Evolutionary conservation across 2,797 vertebrate species (phyloP).

Genomic region (Danio kyathit): DNA sequence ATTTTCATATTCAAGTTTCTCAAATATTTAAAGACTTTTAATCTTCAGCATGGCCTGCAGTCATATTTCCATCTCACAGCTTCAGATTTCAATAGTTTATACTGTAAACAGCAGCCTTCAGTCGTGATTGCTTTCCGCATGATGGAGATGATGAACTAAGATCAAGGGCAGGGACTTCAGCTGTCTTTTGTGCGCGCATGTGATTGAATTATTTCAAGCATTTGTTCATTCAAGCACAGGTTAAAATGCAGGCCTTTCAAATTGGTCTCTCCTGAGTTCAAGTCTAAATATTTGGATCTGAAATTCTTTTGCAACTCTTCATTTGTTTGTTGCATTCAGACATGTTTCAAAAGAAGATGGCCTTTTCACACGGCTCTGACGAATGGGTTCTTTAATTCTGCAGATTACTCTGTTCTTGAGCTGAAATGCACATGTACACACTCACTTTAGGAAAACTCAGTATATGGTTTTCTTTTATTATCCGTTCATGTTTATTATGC

Average conservation of each 20-base stretch:
- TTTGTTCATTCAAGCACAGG: constrained; percentile 2
- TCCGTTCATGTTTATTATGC: background rate
- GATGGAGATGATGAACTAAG: constrained; percentile 7
- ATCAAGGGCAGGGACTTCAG: constrained; percentile 30
- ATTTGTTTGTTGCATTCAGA: background rate
- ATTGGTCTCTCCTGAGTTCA: background rate
- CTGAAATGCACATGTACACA: background rate
- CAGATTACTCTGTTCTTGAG: background rate
- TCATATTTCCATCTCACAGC: background rate
- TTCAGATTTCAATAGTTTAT: constrained; percentile 24
- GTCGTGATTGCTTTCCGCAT: background rate
- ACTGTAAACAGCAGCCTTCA: constrained; percentile 13
- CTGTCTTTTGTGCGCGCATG: background rate
- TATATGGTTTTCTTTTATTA: constrained; percentile 2
- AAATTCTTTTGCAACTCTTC: background rate
- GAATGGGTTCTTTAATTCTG: constrained; percentile 10
- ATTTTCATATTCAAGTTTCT: background rate
- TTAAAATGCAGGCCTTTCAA: constrained; percentile 25
- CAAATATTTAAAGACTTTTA: constrained; percentile 7
- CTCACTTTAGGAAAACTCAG: background rate
- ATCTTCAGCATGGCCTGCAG: background rate
- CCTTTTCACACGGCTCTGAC: background rate
- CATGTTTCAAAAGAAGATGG: background rate
- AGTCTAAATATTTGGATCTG: background rate
- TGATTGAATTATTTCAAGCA: constrained; percentile 7